Percentiles rank a stretch among this genome's conserved stretches.
Conservation (phyloP, 2,113 vertebrate species). For the Cynocephalus volans region DNA sequence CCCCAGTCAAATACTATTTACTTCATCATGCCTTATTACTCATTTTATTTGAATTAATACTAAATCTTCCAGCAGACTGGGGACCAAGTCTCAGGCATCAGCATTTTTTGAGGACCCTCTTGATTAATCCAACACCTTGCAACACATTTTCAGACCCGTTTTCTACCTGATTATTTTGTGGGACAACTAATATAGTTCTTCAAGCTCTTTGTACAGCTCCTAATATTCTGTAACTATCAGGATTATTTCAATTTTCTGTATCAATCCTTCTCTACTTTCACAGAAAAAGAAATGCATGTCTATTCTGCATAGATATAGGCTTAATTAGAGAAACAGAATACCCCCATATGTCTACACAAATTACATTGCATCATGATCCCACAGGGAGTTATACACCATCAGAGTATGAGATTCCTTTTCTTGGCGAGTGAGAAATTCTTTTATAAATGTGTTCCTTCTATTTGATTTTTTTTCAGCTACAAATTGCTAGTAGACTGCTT, state of each 20-base stretch:
- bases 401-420: constrained; percentile 17
- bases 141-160: not conserved
- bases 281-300: constrained; percentile 15
- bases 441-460: constrained; percentile 68
- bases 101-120: not conserved
- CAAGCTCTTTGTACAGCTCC: not conserved
- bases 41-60: constrained; percentile 28
- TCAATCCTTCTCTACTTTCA: constrained; percentile 21
- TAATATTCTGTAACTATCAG: constrained; percentile 35
- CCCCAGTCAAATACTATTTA: not conserved
- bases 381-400: not conserved
- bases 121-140: not conserved
- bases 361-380: not conserved
- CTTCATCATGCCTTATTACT: not conserved
- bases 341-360: not conserved
- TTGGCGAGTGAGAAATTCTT: constrained; percentile 53
- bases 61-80: not conserved
- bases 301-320: not conserved
- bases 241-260: not conserved
- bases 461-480: constrained; percentile 79
- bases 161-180: not conserved
- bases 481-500: constrained; percentile 75
- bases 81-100: not conserved
- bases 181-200: constrained; percentile 28
- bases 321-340: constrained; percentile 38